These are phyloP conservation scores for Nanorana parkeri DNA, from an alignment of 2,113 vertebrate species.

Conservation along the genomic window DNA sequence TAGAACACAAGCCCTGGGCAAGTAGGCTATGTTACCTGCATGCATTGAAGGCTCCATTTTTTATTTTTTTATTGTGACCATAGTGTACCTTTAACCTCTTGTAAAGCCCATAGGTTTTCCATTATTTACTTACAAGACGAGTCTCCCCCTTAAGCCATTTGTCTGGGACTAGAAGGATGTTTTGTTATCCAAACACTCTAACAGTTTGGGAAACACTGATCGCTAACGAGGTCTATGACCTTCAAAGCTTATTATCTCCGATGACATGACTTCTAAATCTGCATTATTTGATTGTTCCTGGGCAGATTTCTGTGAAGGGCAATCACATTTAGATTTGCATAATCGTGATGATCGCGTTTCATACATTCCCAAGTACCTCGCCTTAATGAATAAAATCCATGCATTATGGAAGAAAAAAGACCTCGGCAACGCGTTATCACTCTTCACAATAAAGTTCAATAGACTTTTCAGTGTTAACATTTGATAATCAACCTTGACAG, in stretches of 20 bases:
- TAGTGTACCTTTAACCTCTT: too few relatives aligned
- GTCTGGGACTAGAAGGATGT: conserved; percentile 25
- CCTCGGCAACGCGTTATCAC: conserved; percentile 35
- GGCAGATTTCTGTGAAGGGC: conserved; percentile 56
- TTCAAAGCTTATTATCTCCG: conserved; percentile 54
- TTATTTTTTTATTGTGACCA: too few relatives aligned
- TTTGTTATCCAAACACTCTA: conserved; percentile 45
- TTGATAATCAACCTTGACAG: conserved; percentile 56
- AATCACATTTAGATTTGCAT: conserved; percentile 58
- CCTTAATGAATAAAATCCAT: conserved; percentile 54
- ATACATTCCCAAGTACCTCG: conserved; percentile 53
- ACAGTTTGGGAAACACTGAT: conserved; percentile 31
- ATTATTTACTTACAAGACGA: conserved; percentile 12
- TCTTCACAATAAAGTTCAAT: conserved; percentile 56
- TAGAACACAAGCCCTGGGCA: too few relatives aligned
- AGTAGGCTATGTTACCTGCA: too few relatives aligned
- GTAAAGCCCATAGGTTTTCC: neutral
- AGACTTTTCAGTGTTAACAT: conserved; percentile 56
- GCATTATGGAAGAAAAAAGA: conserved; percentile 44
- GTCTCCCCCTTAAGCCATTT: conserved; percentile 9
- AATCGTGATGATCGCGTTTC: conserved; percentile 56
- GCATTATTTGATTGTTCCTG: conserved; percentile 57
- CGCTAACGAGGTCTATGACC: conserved; percentile 39
- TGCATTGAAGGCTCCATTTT: too few relatives aligned
- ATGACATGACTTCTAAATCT: conserved; percentile 55